Conservation (phyloP, 1,140 invertebrate genomes). For the Himalopsyche phryganea region DNA sequence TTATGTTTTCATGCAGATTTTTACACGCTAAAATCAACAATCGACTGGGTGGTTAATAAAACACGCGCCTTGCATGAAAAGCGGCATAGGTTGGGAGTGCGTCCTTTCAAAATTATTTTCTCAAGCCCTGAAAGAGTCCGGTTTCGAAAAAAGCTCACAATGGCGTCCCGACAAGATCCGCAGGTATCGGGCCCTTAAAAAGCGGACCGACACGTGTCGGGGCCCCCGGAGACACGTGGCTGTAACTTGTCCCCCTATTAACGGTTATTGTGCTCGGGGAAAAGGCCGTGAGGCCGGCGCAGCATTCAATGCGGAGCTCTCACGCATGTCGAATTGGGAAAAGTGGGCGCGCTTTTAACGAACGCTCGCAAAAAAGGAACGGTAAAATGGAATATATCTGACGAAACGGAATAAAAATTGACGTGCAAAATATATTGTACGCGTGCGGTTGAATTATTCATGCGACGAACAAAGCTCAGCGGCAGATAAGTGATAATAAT, state of each 20-base stretch:
- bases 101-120: neutral
- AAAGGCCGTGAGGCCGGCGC: too few species aligned
- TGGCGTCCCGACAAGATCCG: conserved; percentile 1
- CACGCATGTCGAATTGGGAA: too few species aligned
- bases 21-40: neutral
- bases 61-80: neutral
- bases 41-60: neutral
- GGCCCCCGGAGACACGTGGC: neutral
- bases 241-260: neutral
- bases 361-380: neutral
- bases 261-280: neutral
- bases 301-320: too few species aligned
- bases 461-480: too few species aligned
- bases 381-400: neutral
- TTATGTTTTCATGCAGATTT: too few species aligned
- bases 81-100: neutral
- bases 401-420: neutral
- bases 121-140: neutral
- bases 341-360: too few species aligned
- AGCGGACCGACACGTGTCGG: neutral
- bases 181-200: conserved; percentile 8
- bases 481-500: too few species aligned
- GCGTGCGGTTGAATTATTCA: too few species aligned
- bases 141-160: neutral
- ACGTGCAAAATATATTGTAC: too few species aligned